Percentiles rank a stretch among this genome's conserved stretches.
Evolutionary conservation across 2,113 vertebrate species (phyloP).

Genomic region (Microtus richardsoni): DNA sequence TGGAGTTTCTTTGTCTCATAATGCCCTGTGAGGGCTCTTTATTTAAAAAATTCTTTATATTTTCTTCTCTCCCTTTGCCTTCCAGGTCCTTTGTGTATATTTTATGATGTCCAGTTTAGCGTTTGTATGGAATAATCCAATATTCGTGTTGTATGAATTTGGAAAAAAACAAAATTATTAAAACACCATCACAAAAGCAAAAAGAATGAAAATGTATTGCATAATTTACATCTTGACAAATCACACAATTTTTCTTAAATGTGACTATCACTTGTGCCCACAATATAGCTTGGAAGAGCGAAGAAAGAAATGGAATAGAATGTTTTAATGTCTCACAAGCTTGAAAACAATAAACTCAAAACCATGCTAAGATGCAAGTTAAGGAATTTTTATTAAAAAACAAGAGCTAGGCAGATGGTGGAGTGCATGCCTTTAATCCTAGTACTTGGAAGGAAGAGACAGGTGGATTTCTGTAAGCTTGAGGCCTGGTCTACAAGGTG

Average conservation of each 20-base stretch:
- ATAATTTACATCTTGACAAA: not conserved
- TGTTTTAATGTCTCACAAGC: not conserved
- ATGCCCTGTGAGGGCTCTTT: not conserved
- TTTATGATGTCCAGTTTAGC: too few species aligned
- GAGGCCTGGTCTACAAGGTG: too few species aligned
- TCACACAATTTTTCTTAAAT: not conserved
- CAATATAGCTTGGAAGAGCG: not conserved
- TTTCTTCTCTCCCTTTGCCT: too few species aligned
- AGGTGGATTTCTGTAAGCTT: too few species aligned
- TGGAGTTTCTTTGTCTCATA: not conserved
- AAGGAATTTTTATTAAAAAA: not conserved
- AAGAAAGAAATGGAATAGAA: not conserved
- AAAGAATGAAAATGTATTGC: not conserved
- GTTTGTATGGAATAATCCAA: not conserved
- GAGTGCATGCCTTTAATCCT: too few species aligned
- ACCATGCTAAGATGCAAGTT: not conserved
- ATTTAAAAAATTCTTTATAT: not conserved
- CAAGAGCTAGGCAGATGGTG: not conserved
- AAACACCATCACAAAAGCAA: not conserved
- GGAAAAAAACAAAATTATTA: not conserved
- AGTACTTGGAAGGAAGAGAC: too few species aligned
- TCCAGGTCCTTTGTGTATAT: too few species aligned
- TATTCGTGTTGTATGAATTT: not conserved
- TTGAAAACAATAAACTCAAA: conserved; percentile 21
- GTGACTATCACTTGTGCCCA: not conserved